These are phyloP conservation scores for Datnioides undecimradiatus DNA, from an alignment of 2,113 vertebrate species.

Conservation along the genomic window DNA sequence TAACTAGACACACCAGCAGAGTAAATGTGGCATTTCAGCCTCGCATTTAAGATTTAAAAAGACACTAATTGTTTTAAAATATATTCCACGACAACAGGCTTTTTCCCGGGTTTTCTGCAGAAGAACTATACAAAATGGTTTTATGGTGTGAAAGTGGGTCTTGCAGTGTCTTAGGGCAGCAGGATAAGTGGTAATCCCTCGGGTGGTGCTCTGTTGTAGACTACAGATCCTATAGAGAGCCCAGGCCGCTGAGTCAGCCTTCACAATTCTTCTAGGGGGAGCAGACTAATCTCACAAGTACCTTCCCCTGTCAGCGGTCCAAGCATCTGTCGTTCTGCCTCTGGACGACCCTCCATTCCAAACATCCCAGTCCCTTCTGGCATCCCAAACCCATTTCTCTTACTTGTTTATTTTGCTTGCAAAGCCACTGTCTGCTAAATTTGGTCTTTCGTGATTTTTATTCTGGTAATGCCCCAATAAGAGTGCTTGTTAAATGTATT, in stretches of 20 bases:
- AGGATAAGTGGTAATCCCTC: conserved; percentile 74
- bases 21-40: conserved; percentile 32
- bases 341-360: conserved; percentile 32
- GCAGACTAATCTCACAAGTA: conserved; percentile 63
- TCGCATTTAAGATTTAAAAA: conserved; percentile 3
- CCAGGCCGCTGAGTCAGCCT: conserved; percentile 74
- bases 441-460: conserved; percentile 17
- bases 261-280: conserved; percentile 50
- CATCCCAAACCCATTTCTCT: conserved; percentile 24
- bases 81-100: conserved; percentile 34
- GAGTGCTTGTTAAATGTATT: conserved; percentile 5
- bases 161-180: conserved; percentile 61
- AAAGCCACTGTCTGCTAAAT: conserved; percentile 26
- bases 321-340: conserved; percentile 51
- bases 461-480: neutral
- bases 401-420: conserved; percentile 20
- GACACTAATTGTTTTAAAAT: conserved; percentile 52
- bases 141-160: conserved; percentile 57
- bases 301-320: conserved; percentile 61
- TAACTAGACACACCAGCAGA: neutral
- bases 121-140: conserved; percentile 42
- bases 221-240: conserved; percentile 54
- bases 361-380: conserved; percentile 33
- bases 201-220: conserved; percentile 49
- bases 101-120: conserved; percentile 29